phyloP scores from a whole-genome alignment of 2,797 vertebrate genomes.

The Gallinago solitaria region DNA sequence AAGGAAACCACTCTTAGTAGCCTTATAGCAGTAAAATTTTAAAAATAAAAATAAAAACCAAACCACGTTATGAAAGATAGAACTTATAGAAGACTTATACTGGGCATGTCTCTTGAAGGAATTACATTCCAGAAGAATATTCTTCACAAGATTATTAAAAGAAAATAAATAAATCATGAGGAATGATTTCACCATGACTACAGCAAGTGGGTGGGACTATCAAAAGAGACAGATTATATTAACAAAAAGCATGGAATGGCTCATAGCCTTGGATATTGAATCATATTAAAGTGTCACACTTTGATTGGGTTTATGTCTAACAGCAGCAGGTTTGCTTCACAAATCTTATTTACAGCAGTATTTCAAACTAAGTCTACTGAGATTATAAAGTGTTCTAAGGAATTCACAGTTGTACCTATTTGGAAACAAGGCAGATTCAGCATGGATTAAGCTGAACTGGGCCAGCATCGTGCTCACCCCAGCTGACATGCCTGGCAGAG shows the following conservation, averaged over 20 bases:
- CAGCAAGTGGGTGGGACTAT: not conserved
- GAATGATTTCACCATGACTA: not conserved
- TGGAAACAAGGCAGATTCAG: not conserved
- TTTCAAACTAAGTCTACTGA: not conserved
- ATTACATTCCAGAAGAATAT: not conserved
- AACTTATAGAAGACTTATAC: not conserved
- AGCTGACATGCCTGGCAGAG: not conserved
- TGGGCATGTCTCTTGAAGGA: not conserved
- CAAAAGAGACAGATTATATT: not conserved
- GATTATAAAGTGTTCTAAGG: not conserved
- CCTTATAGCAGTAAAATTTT: not conserved
- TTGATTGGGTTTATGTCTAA: not conserved
- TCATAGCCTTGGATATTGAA: not conserved
- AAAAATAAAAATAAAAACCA: not conserved
- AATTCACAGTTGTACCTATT: not conserved
- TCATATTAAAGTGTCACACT: not conserved
- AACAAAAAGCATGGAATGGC: not conserved
- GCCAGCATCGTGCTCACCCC: no score
- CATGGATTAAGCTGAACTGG: no score
- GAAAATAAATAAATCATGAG: not conserved
- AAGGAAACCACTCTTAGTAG: not conserved
- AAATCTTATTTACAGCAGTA: not conserved
- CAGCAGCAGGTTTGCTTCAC: not conserved
- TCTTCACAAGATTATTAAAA: not conserved
- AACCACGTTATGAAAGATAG: not conserved